A percentile compares a stretch with the other conserved stretches of the same genome.
Evolutionary conservation across 2,888 invertebrate genomes (phyloP).

Genomic region (Eilema sororculum): DNA sequence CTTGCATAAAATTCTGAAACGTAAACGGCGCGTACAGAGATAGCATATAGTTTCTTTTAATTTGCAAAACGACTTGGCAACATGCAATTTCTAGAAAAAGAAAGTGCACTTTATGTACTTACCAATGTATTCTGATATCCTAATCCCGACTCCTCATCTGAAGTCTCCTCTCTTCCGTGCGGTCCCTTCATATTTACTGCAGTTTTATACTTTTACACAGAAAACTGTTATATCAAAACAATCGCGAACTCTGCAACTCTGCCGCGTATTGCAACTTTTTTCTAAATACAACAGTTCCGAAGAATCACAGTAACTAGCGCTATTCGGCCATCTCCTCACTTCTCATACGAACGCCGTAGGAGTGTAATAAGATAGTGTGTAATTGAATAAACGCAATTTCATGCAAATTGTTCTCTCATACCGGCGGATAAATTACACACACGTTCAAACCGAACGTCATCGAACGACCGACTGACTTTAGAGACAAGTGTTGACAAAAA

Average conservation of each 20-base stretch:
- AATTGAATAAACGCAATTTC: conserved; percentile 83
- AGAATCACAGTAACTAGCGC: conserved; percentile 66
- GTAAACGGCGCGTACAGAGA: conserved; percentile 16
- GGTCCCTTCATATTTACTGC: conserved; percentile 72
- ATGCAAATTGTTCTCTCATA: conserved; percentile 75
- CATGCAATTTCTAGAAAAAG: conserved; percentile 67
- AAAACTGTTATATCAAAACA: conserved; percentile 72
- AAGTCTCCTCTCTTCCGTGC: conserved; percentile 76
- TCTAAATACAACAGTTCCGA: conserved; percentile 59
- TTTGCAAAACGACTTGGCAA: conserved; percentile 39
- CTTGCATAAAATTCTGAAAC: conserved; percentile 22
- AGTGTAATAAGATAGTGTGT: conserved; percentile 74
- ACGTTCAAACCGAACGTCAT: conserved; percentile 76
- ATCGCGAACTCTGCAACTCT: conserved; percentile 52
- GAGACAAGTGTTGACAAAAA: conserved; percentile 52
- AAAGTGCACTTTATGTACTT: conserved; percentile 75
- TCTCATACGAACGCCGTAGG: conserved; percentile 64
- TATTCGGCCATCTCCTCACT: conserved; percentile 66
- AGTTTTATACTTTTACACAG: conserved; percentile 61
- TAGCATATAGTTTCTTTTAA: conserved; percentile 31
- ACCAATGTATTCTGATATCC: conserved; percentile 91
- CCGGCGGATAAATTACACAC: conserved; percentile 60
- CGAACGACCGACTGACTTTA: conserved; percentile 74
- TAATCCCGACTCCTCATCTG: conserved; percentile 89
- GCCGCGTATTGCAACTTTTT: conserved; percentile 49